Evolutionary conservation across 2,113 vertebrate genomes (phyloP).

Genomic region (Pygoscelis adeliae): DNA sequence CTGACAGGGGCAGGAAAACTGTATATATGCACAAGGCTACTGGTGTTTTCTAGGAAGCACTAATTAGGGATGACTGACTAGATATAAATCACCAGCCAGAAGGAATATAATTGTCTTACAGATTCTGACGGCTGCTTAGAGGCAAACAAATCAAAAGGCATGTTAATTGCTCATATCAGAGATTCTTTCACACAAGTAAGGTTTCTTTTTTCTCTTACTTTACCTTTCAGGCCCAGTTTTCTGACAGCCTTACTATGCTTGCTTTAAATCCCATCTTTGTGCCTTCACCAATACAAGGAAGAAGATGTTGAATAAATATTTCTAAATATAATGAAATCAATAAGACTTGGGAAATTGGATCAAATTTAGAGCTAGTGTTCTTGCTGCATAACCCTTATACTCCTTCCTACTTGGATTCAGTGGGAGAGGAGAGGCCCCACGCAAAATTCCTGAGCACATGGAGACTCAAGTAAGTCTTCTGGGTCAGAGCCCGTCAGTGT

Average conservation of each 20-base stretch:
- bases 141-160: neutral
- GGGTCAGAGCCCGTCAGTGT: fast-evolving
- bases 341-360: neutral
- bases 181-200: neutral
- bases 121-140: neutral
- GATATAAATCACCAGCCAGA: neutral
- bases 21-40: neutral
- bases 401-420: neutral
- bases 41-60: neutral
- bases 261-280: neutral
- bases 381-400: neutral
- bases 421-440: neutral
- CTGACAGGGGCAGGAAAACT: neutral
- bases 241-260: neutral
- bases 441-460: neutral
- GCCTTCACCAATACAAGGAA: neutral
- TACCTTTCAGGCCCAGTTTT: neutral
- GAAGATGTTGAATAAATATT: neutral
- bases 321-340: neutral
- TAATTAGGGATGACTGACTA: neutral
- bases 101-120: neutral
- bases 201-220: neutral
- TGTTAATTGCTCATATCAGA: neutral
- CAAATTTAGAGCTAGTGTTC: neutral
- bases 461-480: neutral